Conservation (phyloP, 2,888 invertebrate genomes). For the Drosophila pseudotakahashii region DNA sequence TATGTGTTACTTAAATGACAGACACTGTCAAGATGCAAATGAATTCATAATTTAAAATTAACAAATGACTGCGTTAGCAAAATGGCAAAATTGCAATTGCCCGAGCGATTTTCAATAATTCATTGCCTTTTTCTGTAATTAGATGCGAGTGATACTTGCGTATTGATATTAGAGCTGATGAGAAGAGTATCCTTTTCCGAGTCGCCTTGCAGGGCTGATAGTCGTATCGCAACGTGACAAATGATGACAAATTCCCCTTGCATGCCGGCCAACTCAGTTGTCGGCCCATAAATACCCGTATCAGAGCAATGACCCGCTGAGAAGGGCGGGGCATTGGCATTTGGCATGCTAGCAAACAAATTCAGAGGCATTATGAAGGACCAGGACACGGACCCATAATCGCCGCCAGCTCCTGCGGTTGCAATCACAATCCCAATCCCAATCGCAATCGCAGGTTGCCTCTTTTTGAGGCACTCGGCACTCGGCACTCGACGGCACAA, state of each 20-base stretch:
- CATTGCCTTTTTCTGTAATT: conserved; percentile 28
- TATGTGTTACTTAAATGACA: conserved; percentile 75
- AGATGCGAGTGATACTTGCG: conserved; percentile 7
- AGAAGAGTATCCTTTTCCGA: background rate
- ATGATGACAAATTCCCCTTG: conserved; percentile 71
- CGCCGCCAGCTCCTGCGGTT: conserved; percentile 34
- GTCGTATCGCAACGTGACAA: conserved; percentile 55
- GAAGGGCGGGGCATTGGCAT: conserved; percentile 3
- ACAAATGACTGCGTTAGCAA: conserved; percentile 42
- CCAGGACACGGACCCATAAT: conserved; percentile 52
- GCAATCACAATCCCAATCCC: conserved; percentile 14
- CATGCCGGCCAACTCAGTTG: conserved; percentile 53
- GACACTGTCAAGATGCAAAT: conserved; percentile 77
- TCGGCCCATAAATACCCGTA: conserved; percentile 65
- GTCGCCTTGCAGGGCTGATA: conserved; percentile 39
- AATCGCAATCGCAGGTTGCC: conserved; percentile 25
- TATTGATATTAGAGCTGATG: background rate
- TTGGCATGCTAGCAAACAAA: conserved; percentile 25
- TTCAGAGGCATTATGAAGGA: conserved; percentile 22
- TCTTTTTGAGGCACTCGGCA: conserved; percentile 34
- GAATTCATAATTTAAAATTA: conserved; percentile 70
- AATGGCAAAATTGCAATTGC: conserved; percentile 44
- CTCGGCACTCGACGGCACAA: conserved; percentile 24
- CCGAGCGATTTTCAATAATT: conserved; percentile 48
- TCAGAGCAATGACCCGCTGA: conserved; percentile 62